Percentiles rank a stretch among this genome's conserved stretches.
Conservation (phyloP, 2,888 invertebrate genomes). For the Aethes cnicana region DNA sequence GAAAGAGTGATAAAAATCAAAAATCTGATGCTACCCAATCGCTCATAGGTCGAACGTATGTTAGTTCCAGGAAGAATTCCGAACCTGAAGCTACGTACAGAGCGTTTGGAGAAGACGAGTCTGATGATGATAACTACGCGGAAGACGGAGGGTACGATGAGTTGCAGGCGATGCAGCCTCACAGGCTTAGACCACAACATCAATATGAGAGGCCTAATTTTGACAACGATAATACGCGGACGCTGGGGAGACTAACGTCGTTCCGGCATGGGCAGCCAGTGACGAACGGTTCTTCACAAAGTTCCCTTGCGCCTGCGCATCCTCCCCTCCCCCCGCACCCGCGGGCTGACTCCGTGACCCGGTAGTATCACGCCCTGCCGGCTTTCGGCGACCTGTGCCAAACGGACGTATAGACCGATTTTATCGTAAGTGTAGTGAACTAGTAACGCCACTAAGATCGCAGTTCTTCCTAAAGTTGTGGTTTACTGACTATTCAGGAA, state of each 20-base stretch:
- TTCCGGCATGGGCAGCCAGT: slow-evolving; percentile 66
- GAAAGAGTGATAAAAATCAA: slow-evolving; percentile 59
- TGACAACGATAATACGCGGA: slow-evolving; percentile 65
- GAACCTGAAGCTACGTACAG: slow-evolving; percentile 72
- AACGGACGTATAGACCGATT: slow-evolving; percentile 75
- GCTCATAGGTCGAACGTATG: slow-evolving; percentile 72
- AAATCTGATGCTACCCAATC: slow-evolving; percentile 70
- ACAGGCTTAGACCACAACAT: slow-evolving; percentile 65
- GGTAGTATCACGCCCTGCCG: slow-evolving; percentile 81
- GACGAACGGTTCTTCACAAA: slow-evolving; percentile 50
- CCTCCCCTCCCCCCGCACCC: slow-evolving; percentile 71
- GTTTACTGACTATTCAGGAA: slow-evolving; percentile 30
- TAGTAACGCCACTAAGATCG: slow-evolving; percentile 52
- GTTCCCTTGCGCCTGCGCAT: slow-evolving; percentile 58
- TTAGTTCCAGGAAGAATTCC: slow-evolving; percentile 72
- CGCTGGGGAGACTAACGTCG: slow-evolving; percentile 68
- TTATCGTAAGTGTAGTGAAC: slow-evolving; percentile 56
- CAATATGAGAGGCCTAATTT: slow-evolving; percentile 78
- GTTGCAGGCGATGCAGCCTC: slow-evolving; percentile 70
- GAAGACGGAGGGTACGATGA: slow-evolving; percentile 74
- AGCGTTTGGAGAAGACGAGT: slow-evolving; percentile 72
- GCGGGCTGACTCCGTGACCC: slow-evolving; percentile 71
- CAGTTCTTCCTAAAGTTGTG: slow-evolving; percentile 64
- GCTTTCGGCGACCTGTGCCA: slow-evolving; percentile 80
- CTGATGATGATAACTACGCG: slow-evolving; percentile 72